Conservation (phyloP, 2,113 vertebrate species). For the Hippolais icterina region DNA sequence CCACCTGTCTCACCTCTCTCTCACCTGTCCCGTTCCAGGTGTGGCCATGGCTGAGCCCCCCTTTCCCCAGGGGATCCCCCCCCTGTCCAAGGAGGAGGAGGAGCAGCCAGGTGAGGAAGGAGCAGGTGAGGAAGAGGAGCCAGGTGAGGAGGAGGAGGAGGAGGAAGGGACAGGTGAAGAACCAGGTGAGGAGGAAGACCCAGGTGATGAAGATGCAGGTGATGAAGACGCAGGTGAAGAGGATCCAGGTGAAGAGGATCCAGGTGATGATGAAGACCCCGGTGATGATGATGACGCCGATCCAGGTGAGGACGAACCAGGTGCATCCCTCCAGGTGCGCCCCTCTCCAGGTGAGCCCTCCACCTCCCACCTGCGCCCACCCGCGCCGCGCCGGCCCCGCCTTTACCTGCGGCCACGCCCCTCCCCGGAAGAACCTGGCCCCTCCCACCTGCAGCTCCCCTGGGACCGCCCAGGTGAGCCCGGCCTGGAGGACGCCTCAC, state of each 20-base stretch:
- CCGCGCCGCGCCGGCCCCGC: neutral
- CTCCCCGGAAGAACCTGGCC: fast-evolving
- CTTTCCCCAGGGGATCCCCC: too few species aligned
- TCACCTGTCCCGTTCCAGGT: too few species aligned
- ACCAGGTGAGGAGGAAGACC: neutral
- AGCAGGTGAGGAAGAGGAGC: neutral
- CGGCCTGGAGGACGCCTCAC: neutral
- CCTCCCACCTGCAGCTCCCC: neutral
- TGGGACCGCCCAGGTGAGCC: neutral
- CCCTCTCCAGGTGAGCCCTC: neutral
- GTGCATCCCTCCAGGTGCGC: neutral
- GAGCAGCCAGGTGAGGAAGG: neutral
- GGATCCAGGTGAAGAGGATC: neutral
- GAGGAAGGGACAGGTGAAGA: too few species aligned
- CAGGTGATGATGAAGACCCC: neutral
- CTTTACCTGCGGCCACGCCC: neutral
- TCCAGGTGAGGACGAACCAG: neutral
- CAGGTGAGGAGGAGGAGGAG: neutral
- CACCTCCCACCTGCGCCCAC: neutral
- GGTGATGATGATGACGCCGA: neutral
- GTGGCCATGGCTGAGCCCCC: too few species aligned
- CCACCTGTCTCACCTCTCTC: too few species aligned
- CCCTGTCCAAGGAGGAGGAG: too few species aligned
- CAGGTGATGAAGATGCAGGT: neutral
- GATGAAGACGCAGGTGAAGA: neutral